Base-by-base conservation (phyloP, 2,797 vertebrate genomes). In the Chaetodon trifasciatus region DNA sequence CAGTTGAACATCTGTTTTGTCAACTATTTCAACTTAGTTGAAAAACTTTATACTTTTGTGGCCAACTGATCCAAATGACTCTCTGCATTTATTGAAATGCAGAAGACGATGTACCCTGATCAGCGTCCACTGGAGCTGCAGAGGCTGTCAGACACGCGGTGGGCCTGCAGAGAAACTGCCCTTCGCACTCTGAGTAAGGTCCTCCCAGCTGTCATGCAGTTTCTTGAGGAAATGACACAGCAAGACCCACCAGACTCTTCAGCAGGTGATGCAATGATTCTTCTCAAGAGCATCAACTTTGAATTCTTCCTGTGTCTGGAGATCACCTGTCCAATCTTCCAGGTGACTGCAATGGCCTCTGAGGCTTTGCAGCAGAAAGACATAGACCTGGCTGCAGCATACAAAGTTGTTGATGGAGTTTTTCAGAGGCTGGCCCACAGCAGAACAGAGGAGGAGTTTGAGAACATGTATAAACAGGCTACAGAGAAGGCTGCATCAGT, bases 371-470 rank as follows among this genome's bases (percentile, higher is more conserved):
- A 67, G 44, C 47, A 71, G 61, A 79, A 79, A 67, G 47, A 72
- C 19, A 68, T 57, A 21, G 55, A 67, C 55, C 62, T 71, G 71
- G 47, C 61, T 66, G 35, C 71, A 67, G 71, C 53, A 16, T 75
- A 56, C 55, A 57, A 19, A 24, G 11, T 44, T 76, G 72, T 44
- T 7, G 46, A 74, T 39, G 35, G 55, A 42, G 68, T 76, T 79
- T 52, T 76, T 11, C 37, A 78, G 61, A 81, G 55, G 75, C 65
- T 74, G 39, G 24, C 64, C 70, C 47, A 71, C 67, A 66, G 78
- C 77, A 85, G 82, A 85, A 79, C 63, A 81, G 70, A 80, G 61
- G 74, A 86, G 11, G 78, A 78, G 52, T 83, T 79, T 81, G 61
- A 82, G 56, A 32, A 75, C 8, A 70, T 80, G 28, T 32, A 32